Evolutionary conservation across 2,113 vertebrate genomes (phyloP).

Genomic region (Amphilophus citrinellus): DNA sequence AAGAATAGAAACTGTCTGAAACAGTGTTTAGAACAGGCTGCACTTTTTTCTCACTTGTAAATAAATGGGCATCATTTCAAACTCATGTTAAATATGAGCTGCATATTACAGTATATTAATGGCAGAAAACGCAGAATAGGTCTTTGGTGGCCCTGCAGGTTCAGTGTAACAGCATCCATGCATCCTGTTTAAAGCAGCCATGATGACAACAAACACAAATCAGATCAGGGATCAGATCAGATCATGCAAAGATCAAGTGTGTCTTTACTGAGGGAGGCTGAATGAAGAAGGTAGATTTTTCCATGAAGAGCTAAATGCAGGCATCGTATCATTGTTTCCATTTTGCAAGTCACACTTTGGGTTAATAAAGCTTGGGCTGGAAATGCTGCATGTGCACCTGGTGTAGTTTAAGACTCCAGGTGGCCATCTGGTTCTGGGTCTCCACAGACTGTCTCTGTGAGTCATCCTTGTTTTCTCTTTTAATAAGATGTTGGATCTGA

Average conservation of each 20-base stretch:
- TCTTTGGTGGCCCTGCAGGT: too few relatives aligned
- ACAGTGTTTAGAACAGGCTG: too few relatives aligned
- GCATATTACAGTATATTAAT: too few relatives aligned
- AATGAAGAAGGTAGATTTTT: background rate
- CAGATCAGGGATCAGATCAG: background rate
- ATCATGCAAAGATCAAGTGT: background rate
- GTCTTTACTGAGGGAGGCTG: background rate
- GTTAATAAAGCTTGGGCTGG: background rate
- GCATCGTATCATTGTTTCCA: background rate
- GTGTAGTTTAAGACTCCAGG: background rate
- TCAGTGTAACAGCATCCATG: background rate
- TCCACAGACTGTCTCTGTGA: background rate
- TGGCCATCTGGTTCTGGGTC: background rate
- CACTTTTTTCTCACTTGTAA: too few relatives aligned
- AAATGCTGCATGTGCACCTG: background rate
- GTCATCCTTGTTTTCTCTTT: background rate
- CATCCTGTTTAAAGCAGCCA: background rate
- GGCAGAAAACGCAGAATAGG: too few relatives aligned
- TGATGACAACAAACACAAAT: background rate
- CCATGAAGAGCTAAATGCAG: background rate
- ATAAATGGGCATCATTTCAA: too few relatives aligned
- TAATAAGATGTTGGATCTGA: background rate
- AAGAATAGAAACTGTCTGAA: too few relatives aligned
- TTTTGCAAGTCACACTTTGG: background rate
- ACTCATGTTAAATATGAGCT: too few relatives aligned